A percentile compares a stretch with the other conserved stretches of the same genome.
These are phyloP conservation scores for Spilogale gracilis DNA, from an alignment of 2,113 vertebrate species.

Conservation along the genomic window DNA sequence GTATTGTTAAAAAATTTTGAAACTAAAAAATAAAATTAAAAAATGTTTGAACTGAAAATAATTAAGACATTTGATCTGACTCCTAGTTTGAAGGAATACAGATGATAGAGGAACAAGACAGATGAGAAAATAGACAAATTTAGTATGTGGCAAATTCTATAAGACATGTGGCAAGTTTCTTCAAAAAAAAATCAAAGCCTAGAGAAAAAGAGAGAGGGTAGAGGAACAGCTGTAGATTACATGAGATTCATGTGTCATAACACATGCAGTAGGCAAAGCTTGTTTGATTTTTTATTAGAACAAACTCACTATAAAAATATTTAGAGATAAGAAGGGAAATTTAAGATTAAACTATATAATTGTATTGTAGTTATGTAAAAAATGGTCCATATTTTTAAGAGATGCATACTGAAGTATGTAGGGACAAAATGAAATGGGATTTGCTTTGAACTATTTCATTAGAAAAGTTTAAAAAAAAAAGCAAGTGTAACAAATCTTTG, in stretches of 20 bases:
- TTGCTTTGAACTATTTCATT: constrained; percentile 17
- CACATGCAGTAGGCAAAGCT: background rate
- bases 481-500: background rate
- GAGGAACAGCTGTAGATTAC: background rate
- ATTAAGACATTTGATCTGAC: background rate
- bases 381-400: background rate
- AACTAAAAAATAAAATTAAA: background rate
- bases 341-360: background rate
- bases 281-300: background rate
- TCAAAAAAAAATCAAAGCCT: background rate
- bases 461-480: background rate
- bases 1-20: background rate
- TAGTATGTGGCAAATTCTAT: background rate
- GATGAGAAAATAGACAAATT: background rate
- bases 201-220: background rate
- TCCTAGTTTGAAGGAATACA: background rate
- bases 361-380: background rate
- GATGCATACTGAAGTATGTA: background rate
- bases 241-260: background rate
- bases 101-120: background rate
- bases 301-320: background rate
- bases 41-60: background rate
- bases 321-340: background rate
- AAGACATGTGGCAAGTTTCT: background rate
- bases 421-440: background rate